phyloP scores from a whole-genome alignment of 1,140 invertebrate species.

The Cyphomyrmex costatus region DNA sequence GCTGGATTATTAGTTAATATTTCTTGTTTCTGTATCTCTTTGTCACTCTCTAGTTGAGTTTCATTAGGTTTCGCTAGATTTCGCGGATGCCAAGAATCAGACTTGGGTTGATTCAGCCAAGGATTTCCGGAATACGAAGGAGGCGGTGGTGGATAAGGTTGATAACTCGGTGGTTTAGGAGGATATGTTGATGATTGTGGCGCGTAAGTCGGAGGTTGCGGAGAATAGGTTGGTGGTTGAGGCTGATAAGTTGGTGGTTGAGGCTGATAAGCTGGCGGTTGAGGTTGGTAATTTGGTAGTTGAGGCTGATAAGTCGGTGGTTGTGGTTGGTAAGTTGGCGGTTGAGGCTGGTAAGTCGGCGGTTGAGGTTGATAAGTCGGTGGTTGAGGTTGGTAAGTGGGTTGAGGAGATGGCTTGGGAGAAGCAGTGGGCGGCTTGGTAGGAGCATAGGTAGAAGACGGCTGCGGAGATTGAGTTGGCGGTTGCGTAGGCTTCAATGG shows the following conservation, averaged over 20 bases:
- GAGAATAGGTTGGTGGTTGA: conserved; percentile 38
- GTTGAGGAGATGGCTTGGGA: not conserved
- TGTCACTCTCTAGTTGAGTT: conserved; percentile 57
- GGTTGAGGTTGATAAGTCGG: conserved; percentile 32
- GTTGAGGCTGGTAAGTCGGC: conserved; percentile 39
- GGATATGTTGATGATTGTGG: conserved; percentile 28
- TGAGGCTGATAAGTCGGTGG: conserved; percentile 39
- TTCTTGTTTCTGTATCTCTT: conserved; percentile 1
- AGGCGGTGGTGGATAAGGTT: conserved; percentile 26
- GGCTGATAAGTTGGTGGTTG: conserved; percentile 54
- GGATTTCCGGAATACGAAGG: conserved; percentile 45
- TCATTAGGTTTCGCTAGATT: conserved; percentile 32
- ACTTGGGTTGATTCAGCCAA: conserved; percentile 38
- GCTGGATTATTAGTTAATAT: not conserved
- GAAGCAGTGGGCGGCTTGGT: not conserved
- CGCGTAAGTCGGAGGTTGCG: conserved; percentile 27
- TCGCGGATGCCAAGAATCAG: conserved; percentile 70
- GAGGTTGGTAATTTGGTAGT: conserved; percentile 27
- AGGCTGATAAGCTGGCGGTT: conserved; percentile 42
- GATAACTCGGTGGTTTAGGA: conserved; percentile 39
- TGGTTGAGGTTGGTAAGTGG: conserved; percentile 28
- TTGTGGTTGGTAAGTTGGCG: conserved; percentile 27
- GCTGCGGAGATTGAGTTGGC: conserved; percentile 12
- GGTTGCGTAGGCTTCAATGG: conserved; percentile 61
- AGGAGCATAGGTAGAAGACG: conserved; percentile 6